Evolutionary conservation across 2,797 vertebrate genomes (phyloP), one percentile per base, ranked within the genome.

Genomic region (Nasua narica): DNA sequence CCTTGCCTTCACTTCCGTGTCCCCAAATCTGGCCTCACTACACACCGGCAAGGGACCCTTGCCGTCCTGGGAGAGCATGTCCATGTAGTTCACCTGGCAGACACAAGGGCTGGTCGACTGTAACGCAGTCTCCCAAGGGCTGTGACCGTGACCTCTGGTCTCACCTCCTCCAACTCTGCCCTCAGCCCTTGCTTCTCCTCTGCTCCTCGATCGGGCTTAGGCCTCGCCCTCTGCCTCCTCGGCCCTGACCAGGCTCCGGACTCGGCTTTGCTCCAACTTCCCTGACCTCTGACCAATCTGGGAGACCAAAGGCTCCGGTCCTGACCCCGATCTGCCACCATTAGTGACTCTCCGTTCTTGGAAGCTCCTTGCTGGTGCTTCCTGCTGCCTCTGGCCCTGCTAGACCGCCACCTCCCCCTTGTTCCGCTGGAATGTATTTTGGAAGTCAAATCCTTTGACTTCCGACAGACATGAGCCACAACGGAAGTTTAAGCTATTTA

Each of bases 401-500:
- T 25, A n/a, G 37, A 1, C 81, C n/a, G 50, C 86, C 14, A 50
- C 54, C 56, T 43, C 10, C 65, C 52, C 7, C 7, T 5, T 32
- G 43, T 19, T 72, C 58, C 27, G 4, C 35, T 18, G 11, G 43
- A 52, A 56, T 0, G 1, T 32, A 65, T 43, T 65, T 54, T 48
- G 56, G 60, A 16, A 95, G n/a, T 19, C 37, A 72, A 54, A 15
- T 48, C 32, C 35, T 86, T 32, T 29, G 35, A 79, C 50, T 40
- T 48, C 29, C 48, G n/a, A 93, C n/a, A 48, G 29, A 23, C 25
- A 50, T 3, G 19, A 29, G 76, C 72, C 69, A 70, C 69, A 72
- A 37, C 23, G 58, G 40, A 93, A 70, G 40, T 48, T 88, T 50
- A 84, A 91, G 23, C n/a, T 69, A 50, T 52, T 60, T 58, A 91